Evolutionary conservation across 1,140 invertebrate genomes (phyloP), one percentile per base, ranked within the genome.

Genomic region (Dreissena rostriformis): DNA sequence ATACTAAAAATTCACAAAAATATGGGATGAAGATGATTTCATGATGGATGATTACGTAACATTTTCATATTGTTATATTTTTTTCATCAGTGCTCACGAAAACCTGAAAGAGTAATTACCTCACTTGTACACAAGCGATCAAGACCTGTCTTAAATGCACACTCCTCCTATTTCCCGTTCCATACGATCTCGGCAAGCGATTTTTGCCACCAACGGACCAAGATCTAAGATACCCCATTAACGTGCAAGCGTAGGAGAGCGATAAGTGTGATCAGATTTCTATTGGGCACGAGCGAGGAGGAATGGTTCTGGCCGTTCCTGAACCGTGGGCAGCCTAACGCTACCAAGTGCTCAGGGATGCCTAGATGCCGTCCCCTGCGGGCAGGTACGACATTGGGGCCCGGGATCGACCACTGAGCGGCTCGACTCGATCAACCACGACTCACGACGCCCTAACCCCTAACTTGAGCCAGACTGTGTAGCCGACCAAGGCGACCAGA

Each of bases 131-230:
- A 19, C 17, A 53, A 55, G 68, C 67, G 77, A 28, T 79, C 77
- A 53, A 78, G 66, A 79, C 77, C 77, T 71, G 65, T 51, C 51
- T 70, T 26, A 79, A 79, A 70, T 61, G 57, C 22, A 61, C 57
- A 61, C 57, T 39, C 57, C 17, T 61, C 17, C 57, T 19, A 61
- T 61, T 4, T 61, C 57, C 22, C 57, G 17, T 61, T n/a, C 17
- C 17, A 61, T 61, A 19, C 57, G 57, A 24, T 24, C 57, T 39
- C 19, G 67, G 24, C 67, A 26, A 68, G 26, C 70, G 52, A 10
- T 22, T 72, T 53, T 65, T 61, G 15, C 14, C 24, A 52, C 49
- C 22, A 70, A 68, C 65, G 53, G 26, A 66, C 29, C 53, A 49
- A 52, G 61, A 12, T 70, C 55, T n/a, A 63, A 19, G 57, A 72